Evolutionary conservation across 2,888 invertebrate species (phyloP).

Genomic region (Bellardia bayeri): DNA sequence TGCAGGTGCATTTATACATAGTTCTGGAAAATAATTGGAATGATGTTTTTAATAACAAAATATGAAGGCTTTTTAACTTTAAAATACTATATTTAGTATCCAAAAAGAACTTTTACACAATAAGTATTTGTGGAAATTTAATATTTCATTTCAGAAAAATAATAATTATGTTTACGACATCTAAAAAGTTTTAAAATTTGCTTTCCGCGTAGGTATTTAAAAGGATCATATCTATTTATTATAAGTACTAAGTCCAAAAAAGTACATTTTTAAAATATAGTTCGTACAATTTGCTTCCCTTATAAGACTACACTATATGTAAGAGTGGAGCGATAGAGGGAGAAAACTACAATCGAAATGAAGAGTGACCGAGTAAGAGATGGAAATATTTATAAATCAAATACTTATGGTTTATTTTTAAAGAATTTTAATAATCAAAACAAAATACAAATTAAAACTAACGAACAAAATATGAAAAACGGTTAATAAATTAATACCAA

Average conservation of each 20-base stretch:
- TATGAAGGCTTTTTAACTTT: no score
- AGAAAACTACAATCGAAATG: not conserved
- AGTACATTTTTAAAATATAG: not conserved
- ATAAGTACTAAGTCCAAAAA: not conserved
- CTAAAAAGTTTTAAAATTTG: no score
- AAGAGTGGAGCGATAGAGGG: not conserved
- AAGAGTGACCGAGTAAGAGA: not conserved
- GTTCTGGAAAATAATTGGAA: no score
- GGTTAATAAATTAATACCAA: slow-evolving; percentile 7
- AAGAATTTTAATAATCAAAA: slow-evolving; percentile 57
- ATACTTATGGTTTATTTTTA: slow-evolving; percentile 30
- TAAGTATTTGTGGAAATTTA: no score
- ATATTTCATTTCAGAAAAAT: no score
- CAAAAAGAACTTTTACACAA: no score
- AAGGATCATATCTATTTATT: no score
- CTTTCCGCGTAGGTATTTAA: no score
- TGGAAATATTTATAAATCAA: not conserved
- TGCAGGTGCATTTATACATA: no score
- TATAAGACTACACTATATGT: not conserved
- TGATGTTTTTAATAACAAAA: no score
- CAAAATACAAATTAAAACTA: slow-evolving; percentile 37
- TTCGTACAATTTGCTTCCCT: not conserved
- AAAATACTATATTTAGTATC: no score
- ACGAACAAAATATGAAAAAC: not conserved
- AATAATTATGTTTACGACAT: no score